Percentiles rank a stretch among this genome's conserved stretches.
Conservation (phyloP, 2,113 vertebrate genomes). For the Bucco capensis region DNA sequence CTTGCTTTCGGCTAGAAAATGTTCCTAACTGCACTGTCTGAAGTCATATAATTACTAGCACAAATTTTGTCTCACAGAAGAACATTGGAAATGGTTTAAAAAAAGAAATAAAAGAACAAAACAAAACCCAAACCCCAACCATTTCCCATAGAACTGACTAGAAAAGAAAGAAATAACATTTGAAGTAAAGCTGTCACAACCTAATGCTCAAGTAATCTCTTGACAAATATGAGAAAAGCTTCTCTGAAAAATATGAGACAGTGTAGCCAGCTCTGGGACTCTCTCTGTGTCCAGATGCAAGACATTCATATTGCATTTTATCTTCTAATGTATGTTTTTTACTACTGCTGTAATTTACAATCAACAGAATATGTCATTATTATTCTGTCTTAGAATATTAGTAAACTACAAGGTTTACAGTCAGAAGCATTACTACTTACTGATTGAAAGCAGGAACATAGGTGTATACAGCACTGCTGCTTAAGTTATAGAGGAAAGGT, state of each 20-base stretch:
- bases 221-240: background rate
- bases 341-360: too few species aligned
- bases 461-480: conserved; percentile 71
- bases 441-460: conserved; percentile 80
- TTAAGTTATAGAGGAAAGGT: conserved; percentile 82
- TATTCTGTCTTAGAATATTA: background rate
- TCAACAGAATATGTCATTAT: background rate
- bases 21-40: background rate
- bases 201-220: background rate
- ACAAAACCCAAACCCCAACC: background rate
- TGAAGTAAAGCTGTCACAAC: background rate
- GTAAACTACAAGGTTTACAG: background rate
- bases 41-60: background rate
- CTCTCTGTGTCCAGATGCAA: background rate
- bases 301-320: background rate
- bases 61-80: background rate
- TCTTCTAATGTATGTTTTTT: background rate
- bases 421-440: conserved; percentile 64
- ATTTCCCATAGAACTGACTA: background rate
- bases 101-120: background rate
- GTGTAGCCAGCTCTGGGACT: background rate
- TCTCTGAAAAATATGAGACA: background rate
- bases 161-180: background rate
- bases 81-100: background rate
- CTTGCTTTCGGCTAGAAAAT: background rate